Evolutionary conservation across 2,113 vertebrate species (phyloP).

Genomic region (Hypomesus transpacificus): DNA sequence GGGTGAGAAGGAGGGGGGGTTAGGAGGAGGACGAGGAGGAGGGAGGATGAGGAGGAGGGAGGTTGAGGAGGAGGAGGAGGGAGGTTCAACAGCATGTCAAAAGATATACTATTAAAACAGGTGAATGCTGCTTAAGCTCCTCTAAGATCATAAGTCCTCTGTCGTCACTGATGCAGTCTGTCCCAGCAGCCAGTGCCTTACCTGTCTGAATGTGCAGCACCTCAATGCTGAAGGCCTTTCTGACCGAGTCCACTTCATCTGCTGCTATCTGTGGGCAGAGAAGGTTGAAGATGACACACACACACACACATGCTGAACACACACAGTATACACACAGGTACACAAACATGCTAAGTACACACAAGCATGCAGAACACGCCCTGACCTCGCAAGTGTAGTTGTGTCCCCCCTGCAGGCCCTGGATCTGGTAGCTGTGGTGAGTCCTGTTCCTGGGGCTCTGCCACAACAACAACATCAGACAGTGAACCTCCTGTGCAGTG

Average conservation of each 20-base stretch:
- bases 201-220: slow-evolving; percentile 48
- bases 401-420: slow-evolving; percentile 53
- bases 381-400: slow-evolving; percentile 75
- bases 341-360: no score
- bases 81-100: no score
- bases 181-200: slow-evolving; percentile 21
- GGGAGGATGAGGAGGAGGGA: neutral
- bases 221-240: slow-evolving; percentile 63
- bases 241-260: slow-evolving; percentile 69
- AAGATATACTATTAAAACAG: no score
- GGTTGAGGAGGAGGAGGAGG: no score
- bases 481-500: neutral
- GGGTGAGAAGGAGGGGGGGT: neutral
- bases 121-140: no score
- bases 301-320: no score
- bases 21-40: neutral
- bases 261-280: slow-evolving; percentile 66
- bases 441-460: slow-evolving; percentile 65
- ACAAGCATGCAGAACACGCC: neutral
- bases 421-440: slow-evolving; percentile 62
- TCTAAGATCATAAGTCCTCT: no score
- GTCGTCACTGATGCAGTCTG: neutral
- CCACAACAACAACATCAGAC: neutral
- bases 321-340: no score
- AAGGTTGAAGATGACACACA: neutral